phyloP scores from a whole-genome alignment of 2,888 invertebrate species.

The Spisula solida region DNA sequence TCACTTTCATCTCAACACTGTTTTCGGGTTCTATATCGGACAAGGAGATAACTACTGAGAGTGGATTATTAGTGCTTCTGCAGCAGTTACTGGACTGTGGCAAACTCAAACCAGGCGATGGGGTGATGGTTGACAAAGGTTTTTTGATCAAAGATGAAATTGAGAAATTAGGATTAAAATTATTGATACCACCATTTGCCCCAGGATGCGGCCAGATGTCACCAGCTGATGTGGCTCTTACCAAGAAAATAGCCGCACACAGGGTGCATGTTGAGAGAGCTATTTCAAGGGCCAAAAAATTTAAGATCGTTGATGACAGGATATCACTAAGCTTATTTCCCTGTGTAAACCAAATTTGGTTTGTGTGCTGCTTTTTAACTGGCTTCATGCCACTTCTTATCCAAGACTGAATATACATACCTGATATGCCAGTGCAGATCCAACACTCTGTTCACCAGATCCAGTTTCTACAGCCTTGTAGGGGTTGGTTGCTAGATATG shows the following conservation, averaged over 20 bases:
- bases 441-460: constrained; percentile 18
- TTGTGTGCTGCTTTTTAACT: constrained; percentile 49
- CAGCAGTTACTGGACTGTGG: constrained; percentile 39
- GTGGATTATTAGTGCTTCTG: constrained; percentile 47
- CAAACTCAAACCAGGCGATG: constrained; percentile 42
- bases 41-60: constrained; percentile 52
- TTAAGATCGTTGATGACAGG: constrained; percentile 54
- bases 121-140: constrained; percentile 63
- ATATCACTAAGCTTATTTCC: not conserved
- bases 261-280: constrained; percentile 59
- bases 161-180: constrained; percentile 45
- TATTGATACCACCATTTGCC: constrained; percentile 54
- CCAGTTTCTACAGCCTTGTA: not conserved
- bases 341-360: constrained; percentile 55
- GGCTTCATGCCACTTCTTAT: constrained; percentile 51
- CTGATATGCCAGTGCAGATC: constrained; percentile 7
- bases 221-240: constrained; percentile 42
- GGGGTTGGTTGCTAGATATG: not conserved
- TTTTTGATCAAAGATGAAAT: constrained; percentile 53
- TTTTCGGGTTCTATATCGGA: constrained; percentile 65
- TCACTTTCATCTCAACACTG: constrained; percentile 55
- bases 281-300: constrained; percentile 48
- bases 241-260: constrained; percentile 56
- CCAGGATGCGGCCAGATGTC: constrained; percentile 44
- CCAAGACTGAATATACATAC: constrained; percentile 35